Percentiles rank a stretch among this genome's conserved stretches.
Evolutionary conservation across 2,797 vertebrate genomes (phyloP).

Genomic region (Dicrostonyx torquatus): DNA sequence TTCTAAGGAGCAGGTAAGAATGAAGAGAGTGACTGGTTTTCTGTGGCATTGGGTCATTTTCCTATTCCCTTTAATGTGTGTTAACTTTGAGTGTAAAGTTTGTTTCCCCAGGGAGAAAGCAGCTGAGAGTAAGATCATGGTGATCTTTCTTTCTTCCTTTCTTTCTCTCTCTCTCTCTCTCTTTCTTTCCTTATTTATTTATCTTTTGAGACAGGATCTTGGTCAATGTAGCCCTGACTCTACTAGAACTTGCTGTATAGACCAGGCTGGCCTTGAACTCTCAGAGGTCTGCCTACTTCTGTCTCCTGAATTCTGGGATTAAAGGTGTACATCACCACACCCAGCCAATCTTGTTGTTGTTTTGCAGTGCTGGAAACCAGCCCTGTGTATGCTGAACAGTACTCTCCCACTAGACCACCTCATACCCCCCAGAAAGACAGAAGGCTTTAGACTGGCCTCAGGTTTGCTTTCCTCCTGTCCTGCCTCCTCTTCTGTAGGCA

Average conservation of each 20-base stretch:
- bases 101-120: background rate
- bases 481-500: background rate
- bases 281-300: background rate
- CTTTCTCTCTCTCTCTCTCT: too few relatives aligned
- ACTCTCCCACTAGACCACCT: background rate
- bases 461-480: background rate
- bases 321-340: background rate
- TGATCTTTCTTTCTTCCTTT: too few relatives aligned
- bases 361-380: background rate
- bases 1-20: conserved; percentile 94
- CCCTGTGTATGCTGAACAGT: background rate
- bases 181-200: too few relatives aligned
- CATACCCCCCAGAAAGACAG: background rate
- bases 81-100: background rate
- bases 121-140: background rate
- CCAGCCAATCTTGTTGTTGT: background rate
- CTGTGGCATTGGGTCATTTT: background rate
- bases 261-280: background rate
- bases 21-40: conserved; percentile 22
- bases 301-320: background rate
- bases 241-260: background rate
- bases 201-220: background rate
- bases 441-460: background rate
- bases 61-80: background rate
- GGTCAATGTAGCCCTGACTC: background rate